Percentiles rank a stretch among this genome's conserved stretches.
These are phyloP conservation scores for Oryzias dopingdopingensis DNA, from an alignment of 2,797 vertebrate genomes.

Conservation along the genomic window DNA sequence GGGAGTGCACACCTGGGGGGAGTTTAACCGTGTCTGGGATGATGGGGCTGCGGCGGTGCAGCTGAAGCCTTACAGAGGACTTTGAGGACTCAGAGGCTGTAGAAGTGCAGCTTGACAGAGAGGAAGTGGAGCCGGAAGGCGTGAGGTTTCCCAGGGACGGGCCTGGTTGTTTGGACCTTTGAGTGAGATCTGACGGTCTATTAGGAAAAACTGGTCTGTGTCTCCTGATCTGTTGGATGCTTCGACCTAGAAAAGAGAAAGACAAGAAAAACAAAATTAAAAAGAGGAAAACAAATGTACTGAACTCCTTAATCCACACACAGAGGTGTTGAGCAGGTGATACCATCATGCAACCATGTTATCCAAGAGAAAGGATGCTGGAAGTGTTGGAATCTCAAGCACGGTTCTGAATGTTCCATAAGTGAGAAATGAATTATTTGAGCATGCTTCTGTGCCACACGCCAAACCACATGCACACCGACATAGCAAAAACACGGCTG, in stretches of 20 bases:
- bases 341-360: conserved; percentile 52
- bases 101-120: conserved; percentile 43
- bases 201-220: conserved; percentile 36
- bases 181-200: conserved; percentile 50
- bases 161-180: conserved; percentile 31
- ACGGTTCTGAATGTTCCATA: conserved; percentile 17
- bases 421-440: conserved; percentile 9
- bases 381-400: conserved; percentile 4
- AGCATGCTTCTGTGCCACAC: conserved; percentile 50
- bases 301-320: conserved; percentile 3
- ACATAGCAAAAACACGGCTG: conserved; percentile 48
- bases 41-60: conserved; percentile 83
- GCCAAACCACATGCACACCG: conserved; percentile 51
- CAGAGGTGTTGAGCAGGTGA: conserved; percentile 8
- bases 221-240: conserved; percentile 41
- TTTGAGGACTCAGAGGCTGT: conserved; percentile 44
- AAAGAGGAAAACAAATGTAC: neutral
- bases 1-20: conserved; percentile 74
- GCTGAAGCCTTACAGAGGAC: conserved; percentile 67
- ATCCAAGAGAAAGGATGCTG: conserved; percentile 5
- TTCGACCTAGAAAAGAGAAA: conserved; percentile 55
- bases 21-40: conserved; percentile 88
- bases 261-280: neutral
- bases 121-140: conserved; percentile 51
- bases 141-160: conserved; percentile 29